Evolutionary conservation across 2,797 vertebrate genomes (phyloP).

Genomic region (Carcharodon carcharias): DNA sequence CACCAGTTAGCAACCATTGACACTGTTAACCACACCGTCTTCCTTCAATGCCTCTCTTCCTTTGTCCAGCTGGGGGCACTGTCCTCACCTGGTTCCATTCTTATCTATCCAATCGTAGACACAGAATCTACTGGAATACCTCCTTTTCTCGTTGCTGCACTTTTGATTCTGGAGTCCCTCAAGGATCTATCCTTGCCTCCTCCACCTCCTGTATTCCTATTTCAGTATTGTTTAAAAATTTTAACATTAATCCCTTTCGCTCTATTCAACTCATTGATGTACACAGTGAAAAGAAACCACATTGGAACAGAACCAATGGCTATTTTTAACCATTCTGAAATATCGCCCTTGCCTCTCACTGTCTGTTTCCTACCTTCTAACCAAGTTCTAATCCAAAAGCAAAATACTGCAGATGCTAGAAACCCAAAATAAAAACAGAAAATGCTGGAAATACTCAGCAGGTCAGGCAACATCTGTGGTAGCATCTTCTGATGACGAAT

Average conservation of each 20-base stretch:
- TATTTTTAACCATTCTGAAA: neutral
- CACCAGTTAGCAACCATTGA: neutral
- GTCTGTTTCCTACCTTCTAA: too few species aligned
- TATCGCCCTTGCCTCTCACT: neutral
- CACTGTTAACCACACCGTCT: neutral
- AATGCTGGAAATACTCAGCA: too few species aligned
- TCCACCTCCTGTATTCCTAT: neutral
- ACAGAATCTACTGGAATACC: neutral
- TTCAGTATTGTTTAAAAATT: neutral
- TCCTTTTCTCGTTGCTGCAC: neutral
- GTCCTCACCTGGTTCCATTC: neutral
- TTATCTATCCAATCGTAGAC: neutral
- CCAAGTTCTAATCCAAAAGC: too few species aligned
- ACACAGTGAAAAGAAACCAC: neutral
- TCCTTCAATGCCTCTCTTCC: neutral
- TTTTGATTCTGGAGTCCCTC: neutral
- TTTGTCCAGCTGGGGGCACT: neutral
- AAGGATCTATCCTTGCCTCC: neutral
- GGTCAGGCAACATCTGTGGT: too few species aligned
- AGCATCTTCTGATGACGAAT: too few species aligned
- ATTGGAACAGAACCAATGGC: neutral
- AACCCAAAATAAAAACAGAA: too few species aligned
- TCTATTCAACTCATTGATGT: neutral
- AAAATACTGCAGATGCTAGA: too few species aligned
- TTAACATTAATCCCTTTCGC: neutral